Evolutionary conservation across 1,140 invertebrate genomes (phyloP).

Genomic region (Prorops nasuta): DNA sequence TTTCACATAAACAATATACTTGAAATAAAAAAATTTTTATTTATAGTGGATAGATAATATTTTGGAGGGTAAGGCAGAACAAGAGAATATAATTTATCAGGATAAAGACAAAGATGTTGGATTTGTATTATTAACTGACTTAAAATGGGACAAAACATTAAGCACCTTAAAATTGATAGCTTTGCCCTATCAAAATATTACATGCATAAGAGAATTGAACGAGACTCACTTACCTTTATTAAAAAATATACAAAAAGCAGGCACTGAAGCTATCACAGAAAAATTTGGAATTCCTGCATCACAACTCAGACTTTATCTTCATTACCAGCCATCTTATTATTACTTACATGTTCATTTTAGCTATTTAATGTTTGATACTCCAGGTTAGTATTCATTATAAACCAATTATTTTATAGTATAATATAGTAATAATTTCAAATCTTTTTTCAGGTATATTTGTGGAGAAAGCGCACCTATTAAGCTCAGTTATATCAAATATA

Average conservation of each 20-base stretch:
- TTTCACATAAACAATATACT: background rate
- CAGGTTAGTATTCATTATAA: constrained; percentile 58
- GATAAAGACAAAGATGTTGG: constrained; percentile 77
- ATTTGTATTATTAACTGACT: constrained; percentile 86
- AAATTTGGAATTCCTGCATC: constrained; percentile 73
- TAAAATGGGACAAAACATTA: constrained; percentile 88
- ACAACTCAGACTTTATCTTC: constrained; percentile 83
- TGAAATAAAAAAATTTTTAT: constrained; percentile 17
- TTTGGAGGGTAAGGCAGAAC: constrained; percentile 85
- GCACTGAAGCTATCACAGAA: constrained; percentile 70
- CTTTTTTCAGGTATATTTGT: constrained; percentile 63
- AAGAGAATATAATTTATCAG: constrained; percentile 80
- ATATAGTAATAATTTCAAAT: background rate
- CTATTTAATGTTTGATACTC: constrained; percentile 77
- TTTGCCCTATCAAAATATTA: constrained; percentile 73
- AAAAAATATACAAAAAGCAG: constrained; percentile 75
- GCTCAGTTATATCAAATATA: constrained; percentile 89
- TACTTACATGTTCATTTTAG: constrained; percentile 95
- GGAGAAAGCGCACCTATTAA: constrained; percentile 83
- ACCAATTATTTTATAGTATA: background rate
- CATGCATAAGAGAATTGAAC: constrained; percentile 81
- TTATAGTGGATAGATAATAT: constrained; percentile 97
- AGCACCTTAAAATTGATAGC: constrained; percentile 83
- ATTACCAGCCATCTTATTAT: constrained; percentile 97
- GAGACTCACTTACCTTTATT: constrained; percentile 77